phyloP scores from a whole-genome alignment of 2,797 vertebrate species.

The Periparus ater region DNA sequence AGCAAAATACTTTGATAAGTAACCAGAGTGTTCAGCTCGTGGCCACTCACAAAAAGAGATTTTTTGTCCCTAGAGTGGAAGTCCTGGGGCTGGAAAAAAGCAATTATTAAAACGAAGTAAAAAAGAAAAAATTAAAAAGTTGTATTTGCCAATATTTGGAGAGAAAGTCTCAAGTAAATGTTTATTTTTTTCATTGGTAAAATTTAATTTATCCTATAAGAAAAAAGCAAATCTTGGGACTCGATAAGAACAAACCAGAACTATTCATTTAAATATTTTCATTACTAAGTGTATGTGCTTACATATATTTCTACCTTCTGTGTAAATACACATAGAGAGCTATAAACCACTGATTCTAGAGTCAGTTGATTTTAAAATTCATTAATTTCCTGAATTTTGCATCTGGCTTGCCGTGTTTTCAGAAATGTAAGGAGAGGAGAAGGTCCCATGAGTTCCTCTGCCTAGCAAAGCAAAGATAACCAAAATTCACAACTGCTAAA shows the following conservation, averaged over 20 bases:
- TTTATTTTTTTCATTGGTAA: not conserved
- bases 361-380: not conserved
- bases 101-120: not conserved
- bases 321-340: not conserved
- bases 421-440: not conserved
- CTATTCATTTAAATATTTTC: not conserved
- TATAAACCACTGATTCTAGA: not conserved
- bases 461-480: not conserved
- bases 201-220: not conserved
- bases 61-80: not conserved
- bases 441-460: not conserved
- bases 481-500: not conserved
- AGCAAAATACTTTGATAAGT: not conserved
- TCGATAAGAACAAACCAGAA: not conserved
- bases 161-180: not conserved
- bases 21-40: not conserved
- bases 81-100: not conserved
- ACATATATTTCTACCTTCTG: accelerated
- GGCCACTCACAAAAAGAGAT: not conserved
- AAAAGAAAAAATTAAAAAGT: not conserved
- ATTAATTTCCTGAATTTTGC: not conserved
- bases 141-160: not conserved
- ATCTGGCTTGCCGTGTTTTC: not conserved
- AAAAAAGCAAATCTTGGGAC: not conserved
- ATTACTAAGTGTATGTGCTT: not conserved